Conservation (phyloP, 2,113 vertebrate species). For the Empidonax alnorum region DNA sequence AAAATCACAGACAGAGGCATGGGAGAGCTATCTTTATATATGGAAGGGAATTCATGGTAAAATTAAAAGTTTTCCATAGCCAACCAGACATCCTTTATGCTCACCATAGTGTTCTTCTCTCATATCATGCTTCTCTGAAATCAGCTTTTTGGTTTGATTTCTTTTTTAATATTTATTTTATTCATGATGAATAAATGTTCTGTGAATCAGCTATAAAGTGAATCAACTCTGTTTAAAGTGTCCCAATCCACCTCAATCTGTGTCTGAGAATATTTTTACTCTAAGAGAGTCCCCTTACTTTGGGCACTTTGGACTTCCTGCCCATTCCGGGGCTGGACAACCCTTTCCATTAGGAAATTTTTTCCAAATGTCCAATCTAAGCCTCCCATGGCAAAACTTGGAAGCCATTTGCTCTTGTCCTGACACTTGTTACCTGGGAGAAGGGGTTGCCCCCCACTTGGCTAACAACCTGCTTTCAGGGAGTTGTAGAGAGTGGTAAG, state of each 20-base stretch:
- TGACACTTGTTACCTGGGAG: neutral
- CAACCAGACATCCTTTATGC: neutral
- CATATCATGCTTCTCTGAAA: neutral
- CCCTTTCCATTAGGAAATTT: neutral
- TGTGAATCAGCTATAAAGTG: neutral
- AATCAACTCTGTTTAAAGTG: neutral
- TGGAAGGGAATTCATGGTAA: neutral
- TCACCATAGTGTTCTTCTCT: neutral
- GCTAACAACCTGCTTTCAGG: neutral
- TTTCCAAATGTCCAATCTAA: neutral
- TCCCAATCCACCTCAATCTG: neutral
- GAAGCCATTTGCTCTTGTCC: neutral
- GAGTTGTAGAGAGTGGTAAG: neutral
- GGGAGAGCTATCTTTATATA: neutral
- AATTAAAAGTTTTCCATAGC: neutral
- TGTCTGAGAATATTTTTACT: neutral
- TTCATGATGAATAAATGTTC: neutral
- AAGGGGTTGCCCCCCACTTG: rapidly evolving
- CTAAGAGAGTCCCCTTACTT: neutral
- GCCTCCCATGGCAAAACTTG: neutral
- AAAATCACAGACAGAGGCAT: neutral
- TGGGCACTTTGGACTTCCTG: neutral
- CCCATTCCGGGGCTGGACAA: neutral
- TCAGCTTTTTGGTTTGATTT: neutral
- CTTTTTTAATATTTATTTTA: neutral